Evolutionary conservation across 2,797 vertebrate genomes (phyloP), one percentile per base, ranked within the genome.

Genomic region (Tapera naevia): DNA sequence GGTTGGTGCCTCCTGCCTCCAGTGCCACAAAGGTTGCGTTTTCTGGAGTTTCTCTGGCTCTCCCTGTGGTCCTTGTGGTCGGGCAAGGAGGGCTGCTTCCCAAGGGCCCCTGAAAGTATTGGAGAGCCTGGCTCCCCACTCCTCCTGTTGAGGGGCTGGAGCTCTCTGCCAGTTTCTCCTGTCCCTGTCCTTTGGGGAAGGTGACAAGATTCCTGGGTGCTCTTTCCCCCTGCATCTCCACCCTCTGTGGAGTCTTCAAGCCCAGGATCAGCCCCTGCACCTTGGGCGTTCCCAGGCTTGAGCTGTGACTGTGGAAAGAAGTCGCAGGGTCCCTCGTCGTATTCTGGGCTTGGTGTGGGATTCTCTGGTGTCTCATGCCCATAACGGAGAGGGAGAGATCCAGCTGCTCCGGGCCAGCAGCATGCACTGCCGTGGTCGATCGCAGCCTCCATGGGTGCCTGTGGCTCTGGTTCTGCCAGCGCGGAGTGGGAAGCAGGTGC

Each of bases 21-120:
- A 0, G 56, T 70, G 60, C 35, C 21, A 22, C 41, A 53, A n/a
- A 5, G 11, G 15, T 41, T 39, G 28, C 14, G 9, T n/a, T 39
- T 45, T 53, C 57, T 1, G 0, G 41, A 0, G 33, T 11, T 46
- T 35, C 45, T n/a, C 10, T 28, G 35, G 9, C 0, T 0, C 5
- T 56, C 54, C 28, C 18, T n/a, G 50, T 3, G n/a, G 0, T 56
- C 66, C 60, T 33, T 5, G 0, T 10, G 28, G 6, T 45, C 50
- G 28, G 53, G 43, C 9, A 2, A 4, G 37, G 54, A 56, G 45
- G 32, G 18, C 21, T 7, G 0, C 0, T 35, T 46, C 73, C 64
- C 25, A 23, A 17, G 45, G 45, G 18, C 17, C 45, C 17, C 45
- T 45, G 17, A 45, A 45, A 18, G 45, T 18, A 45, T 45, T 17